Conservation (phyloP, 2,888 invertebrate genomes). For the Sesia bembeciformis region DNA sequence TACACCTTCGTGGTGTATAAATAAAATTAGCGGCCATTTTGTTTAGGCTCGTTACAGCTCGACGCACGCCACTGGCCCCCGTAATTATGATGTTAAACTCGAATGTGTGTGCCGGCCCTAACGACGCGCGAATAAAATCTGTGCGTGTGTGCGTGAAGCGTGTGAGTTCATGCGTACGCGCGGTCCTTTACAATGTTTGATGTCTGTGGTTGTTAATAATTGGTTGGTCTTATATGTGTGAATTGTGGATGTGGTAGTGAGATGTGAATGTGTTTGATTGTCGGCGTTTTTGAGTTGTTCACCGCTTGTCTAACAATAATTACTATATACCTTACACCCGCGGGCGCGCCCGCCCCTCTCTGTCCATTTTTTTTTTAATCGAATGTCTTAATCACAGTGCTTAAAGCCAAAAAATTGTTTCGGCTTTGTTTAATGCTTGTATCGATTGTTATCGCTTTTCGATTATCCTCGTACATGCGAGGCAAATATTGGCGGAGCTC, state of each 20-base stretch:
- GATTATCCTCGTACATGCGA: conserved; percentile 13
- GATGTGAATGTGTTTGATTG: conserved; percentile 32
- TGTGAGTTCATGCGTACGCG: conserved; percentile 11
- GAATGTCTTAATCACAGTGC: conserved; percentile 9
- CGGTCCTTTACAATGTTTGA: conserved; percentile 17
- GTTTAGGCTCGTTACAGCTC: conserved; percentile 70
- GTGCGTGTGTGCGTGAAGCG: conserved; percentile 18
- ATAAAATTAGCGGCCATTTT: conserved; percentile 68
- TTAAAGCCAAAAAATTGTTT: conserved; percentile 3
- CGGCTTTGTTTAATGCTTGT: conserved; percentile 11
- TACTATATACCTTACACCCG: conserved; percentile 68
- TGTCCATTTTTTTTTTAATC: conserved; percentile 7
- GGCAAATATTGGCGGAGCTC: too few species aligned
- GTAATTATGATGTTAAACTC: conserved; percentile 62
- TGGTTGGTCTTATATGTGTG: neutral
- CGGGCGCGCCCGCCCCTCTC: conserved; percentile 29
- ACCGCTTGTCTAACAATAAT: conserved; percentile 66
- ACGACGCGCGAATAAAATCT: conserved; percentile 40
- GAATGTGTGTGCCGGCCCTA: conserved; percentile 33
- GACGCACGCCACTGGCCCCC: conserved; percentile 68
- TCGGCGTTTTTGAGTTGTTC: conserved; percentile 63
- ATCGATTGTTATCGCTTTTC: conserved; percentile 23
- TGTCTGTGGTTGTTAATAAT: conserved; percentile 11
- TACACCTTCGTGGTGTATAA: conserved; percentile 43
- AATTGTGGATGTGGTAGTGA: conserved; percentile 2